A percentile compares a stretch with the other conserved stretches of the same genome.
phyloP scores from a whole-genome alignment of 2,888 invertebrate genomes.

The Malachius bipustulatus region DNA sequence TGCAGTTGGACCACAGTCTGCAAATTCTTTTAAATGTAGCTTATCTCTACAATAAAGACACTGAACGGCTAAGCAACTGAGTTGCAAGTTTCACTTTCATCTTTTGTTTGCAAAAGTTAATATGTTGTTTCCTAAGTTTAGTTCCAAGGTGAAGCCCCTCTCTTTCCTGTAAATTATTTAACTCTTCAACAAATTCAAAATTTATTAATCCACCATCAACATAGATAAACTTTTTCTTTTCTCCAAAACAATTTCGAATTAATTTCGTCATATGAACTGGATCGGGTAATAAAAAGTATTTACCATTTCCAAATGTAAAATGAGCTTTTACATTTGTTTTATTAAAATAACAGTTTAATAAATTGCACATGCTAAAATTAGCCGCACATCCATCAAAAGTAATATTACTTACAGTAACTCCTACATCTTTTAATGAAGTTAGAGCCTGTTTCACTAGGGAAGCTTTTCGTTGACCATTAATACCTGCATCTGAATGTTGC shows the following conservation, averaged over 20 bases:
- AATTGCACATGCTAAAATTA: too few relatives aligned
- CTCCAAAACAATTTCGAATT: too few relatives aligned
- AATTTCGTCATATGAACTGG: too few relatives aligned
- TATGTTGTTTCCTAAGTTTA: conserved; percentile 10
- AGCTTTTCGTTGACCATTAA: conserved; percentile 5
- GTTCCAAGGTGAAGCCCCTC: too few relatives aligned
- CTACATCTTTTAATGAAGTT: conserved; percentile 3
- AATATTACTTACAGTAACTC: conserved; percentile 4
- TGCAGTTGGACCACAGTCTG: too few relatives aligned
- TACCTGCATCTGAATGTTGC: too few relatives aligned
- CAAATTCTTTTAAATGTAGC: too few relatives aligned
- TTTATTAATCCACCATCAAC: conserved; percentile 9
- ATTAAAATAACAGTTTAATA: too few relatives aligned
- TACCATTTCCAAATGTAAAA: conserved; percentile 13
- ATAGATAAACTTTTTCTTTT: too few relatives aligned
- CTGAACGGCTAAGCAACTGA: conserved; percentile 6
- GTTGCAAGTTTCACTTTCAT: too few relatives aligned
- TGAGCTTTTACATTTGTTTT: conserved; percentile 11
- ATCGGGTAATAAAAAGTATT: too few relatives aligned
- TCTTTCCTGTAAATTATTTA: too few relatives aligned
- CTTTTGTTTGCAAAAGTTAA: conserved; percentile 7
- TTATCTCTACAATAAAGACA: conserved; percentile 13
- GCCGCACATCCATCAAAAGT: conserved; percentile 9
- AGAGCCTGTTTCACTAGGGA: conserved; percentile 3
- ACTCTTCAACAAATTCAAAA: conserved; percentile 11